Base-by-base conservation (phyloP, 2,113 vertebrate genomes). In the Steatornis caripensis region DNA sequence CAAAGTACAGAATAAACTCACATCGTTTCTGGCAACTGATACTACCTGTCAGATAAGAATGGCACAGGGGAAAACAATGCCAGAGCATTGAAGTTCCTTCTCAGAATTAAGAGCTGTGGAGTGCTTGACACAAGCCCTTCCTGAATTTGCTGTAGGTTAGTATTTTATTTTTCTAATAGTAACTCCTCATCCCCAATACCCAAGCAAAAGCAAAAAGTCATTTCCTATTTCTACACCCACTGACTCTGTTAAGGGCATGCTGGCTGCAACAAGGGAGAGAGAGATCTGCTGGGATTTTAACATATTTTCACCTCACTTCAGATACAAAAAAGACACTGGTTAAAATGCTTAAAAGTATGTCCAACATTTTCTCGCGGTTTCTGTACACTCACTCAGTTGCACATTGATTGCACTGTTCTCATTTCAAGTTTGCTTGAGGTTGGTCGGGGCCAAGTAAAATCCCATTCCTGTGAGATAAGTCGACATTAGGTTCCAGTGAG, bases 11-110 rank as follows among this genome's bases (percentile, higher is more conserved):
- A 92, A 71, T 93, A 94, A 96, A 93, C 74, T 62, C 81, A 72
- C 65, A 90, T 92, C 2, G 2, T 96, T 96, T 91, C 95, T 97
- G 95, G 93, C 93, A 96, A 82, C 82, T 87, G 89, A 89, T 94
- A 79, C 60, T 75, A 64, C 68, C 69, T 95, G 91, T 85, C 96
- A 94, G 94, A 93, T 97, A 95, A 96, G 96, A 98, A 91, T 80
- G 91, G 68, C 91, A 93, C 81, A 85, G 49, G 70, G 81, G 70
- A 95, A 89, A 95, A 74, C 91, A 95, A 76, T 61, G 80, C 83
- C 92, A 93, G 65, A 86, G 79, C 54, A 34, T 1, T 86, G 61
- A 91, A 88, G 84, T 87, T 96, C 85, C 78, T 93, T 60, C 90
- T 88, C 77, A 79, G 95, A 66, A 84, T 49, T 83, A 70, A 91